Evolutionary conservation across 2,797 vertebrate genomes (phyloP).

Genomic region (Phrynocephalus forsythii): DNA sequence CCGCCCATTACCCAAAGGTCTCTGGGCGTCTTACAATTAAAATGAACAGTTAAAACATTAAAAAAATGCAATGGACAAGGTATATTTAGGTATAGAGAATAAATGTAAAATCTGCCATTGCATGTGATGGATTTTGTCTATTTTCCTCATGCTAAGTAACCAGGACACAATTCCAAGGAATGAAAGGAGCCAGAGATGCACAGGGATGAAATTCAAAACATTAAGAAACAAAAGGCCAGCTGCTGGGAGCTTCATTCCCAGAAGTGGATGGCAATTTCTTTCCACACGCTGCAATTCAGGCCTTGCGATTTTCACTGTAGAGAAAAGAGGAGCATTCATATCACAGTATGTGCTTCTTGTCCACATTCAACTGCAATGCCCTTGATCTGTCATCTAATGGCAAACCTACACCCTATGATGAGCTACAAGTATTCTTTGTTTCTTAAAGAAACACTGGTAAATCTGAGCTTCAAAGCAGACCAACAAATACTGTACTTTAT

Average conservation of each 20-base stretch:
- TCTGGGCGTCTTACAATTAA: too few relatives aligned
- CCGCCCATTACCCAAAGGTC: too few relatives aligned
- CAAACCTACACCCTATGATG: background rate
- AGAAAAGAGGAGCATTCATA: constrained; percentile 3
- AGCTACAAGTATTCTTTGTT: background rate
- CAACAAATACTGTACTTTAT: constrained; percentile 25
- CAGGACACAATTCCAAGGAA: background rate
- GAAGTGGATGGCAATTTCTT: background rate
- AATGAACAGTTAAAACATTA: too few relatives aligned
- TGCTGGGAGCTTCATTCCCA: background rate
- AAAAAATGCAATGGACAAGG: too few relatives aligned
- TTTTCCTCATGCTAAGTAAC: constrained; percentile 7
- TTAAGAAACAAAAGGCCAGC: constrained; percentile 32
- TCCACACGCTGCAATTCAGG: background rate
- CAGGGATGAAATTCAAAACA: background rate
- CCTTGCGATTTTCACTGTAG: background rate
- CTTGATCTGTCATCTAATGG: constrained; percentile 8
- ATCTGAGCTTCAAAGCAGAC: background rate
- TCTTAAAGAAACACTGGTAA: background rate
- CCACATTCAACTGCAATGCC: background rate
- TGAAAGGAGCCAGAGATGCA: constrained; percentile 2
- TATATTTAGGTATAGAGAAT: constrained; percentile 7
- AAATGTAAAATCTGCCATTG: constrained; percentile 6
- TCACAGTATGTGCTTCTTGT: constrained; percentile 22
- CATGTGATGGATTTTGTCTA: background rate